Percentiles rank a stretch among this genome's conserved stretches.
Conservation (phyloP, 1,140 invertebrate genomes). For the Aphelenchoides avenae region DNA sequence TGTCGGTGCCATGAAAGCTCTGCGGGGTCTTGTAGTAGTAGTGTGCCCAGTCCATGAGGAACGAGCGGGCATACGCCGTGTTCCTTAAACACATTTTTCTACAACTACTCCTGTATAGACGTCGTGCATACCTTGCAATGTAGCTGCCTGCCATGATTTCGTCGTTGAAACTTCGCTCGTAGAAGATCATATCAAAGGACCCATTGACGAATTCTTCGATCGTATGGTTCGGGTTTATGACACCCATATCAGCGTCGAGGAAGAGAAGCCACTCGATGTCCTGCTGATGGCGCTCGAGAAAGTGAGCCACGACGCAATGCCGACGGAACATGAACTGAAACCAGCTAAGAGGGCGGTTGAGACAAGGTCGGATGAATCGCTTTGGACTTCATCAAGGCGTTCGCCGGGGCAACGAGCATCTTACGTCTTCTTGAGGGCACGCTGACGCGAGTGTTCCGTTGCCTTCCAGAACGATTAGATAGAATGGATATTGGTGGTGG, state of each 20-base stretch:
- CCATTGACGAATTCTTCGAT: slow-evolving; percentile 35
- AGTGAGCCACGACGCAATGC: slow-evolving; percentile 36
- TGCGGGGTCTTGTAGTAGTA: slow-evolving; percentile 31
- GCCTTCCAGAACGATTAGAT: too few species aligned
- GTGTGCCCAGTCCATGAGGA: slow-evolving; percentile 30
- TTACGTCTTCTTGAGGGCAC: too few species aligned
- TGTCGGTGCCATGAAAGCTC: slow-evolving; percentile 49
- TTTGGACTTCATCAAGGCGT: too few species aligned
- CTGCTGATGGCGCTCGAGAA: slow-evolving; percentile 15
- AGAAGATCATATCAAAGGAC: slow-evolving; percentile 31
- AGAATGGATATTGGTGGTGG: too few species aligned
- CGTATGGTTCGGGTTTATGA: slow-evolving; percentile 43
- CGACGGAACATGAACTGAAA: slow-evolving; percentile 47
- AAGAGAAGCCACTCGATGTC: slow-evolving; percentile 37
- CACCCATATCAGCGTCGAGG: slow-evolving; percentile 47
- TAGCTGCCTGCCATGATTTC: slow-evolving; percentile 45
- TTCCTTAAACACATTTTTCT: slow-evolving; percentile 27
- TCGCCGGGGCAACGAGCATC: too few species aligned
- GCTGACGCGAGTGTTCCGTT: too few species aligned
- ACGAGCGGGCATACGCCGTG: slow-evolving; percentile 25
- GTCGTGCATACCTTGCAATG: slow-evolving; percentile 30
- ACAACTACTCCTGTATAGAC: neutral
- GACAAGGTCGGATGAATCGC: too few species aligned
- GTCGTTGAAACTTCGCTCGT: slow-evolving; percentile 42
- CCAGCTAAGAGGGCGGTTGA: neutral